These are phyloP conservation scores for Ondatra zibethicus DNA, from an alignment of 2,113 vertebrate genomes.

Conservation along the genomic window DNA sequence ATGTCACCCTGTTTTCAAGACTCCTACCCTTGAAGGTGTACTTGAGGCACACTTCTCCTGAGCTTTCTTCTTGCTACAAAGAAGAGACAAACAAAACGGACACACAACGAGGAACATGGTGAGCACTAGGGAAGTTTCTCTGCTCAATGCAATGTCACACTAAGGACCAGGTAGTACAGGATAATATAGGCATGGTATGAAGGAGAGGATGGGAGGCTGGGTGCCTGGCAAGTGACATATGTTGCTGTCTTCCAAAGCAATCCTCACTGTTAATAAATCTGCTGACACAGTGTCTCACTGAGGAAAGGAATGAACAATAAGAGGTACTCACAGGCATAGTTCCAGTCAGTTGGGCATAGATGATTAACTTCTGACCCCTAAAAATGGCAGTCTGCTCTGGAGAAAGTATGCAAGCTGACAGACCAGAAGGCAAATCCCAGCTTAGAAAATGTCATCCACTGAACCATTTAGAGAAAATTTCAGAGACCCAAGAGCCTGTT, in stretches of 20 bases:
- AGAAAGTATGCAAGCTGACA: constrained; percentile 72
- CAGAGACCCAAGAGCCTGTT: constrained; percentile 79
- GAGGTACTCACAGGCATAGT: constrained; percentile 50
- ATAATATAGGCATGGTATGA: not conserved
- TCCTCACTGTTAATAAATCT: not conserved
- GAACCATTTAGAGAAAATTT: constrained; percentile 77
- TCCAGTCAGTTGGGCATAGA: constrained; percentile 80
- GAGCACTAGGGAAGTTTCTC: not conserved
- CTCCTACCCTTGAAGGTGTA: constrained; percentile 68
- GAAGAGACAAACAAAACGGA: not conserved
- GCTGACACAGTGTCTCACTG: not conserved
- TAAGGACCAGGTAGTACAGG: not conserved
- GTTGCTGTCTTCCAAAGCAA: not conserved
- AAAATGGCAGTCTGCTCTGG: constrained; percentile 75
- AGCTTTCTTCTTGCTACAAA: constrained; percentile 55
- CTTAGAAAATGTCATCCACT: constrained; percentile 67
- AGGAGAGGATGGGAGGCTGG: not conserved
- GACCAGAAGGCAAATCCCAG: constrained; percentile 79
- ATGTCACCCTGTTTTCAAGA: constrained; percentile 63
- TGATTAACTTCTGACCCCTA: constrained; percentile 78
- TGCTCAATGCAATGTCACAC: not conserved
- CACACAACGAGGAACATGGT: not conserved
- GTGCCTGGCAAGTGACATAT: not conserved
- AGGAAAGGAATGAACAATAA: not conserved
- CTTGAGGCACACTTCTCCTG: constrained; percentile 69